Base-by-base conservation (phyloP, 2,888 invertebrate species). In the Nudaria mundana region DNA sequence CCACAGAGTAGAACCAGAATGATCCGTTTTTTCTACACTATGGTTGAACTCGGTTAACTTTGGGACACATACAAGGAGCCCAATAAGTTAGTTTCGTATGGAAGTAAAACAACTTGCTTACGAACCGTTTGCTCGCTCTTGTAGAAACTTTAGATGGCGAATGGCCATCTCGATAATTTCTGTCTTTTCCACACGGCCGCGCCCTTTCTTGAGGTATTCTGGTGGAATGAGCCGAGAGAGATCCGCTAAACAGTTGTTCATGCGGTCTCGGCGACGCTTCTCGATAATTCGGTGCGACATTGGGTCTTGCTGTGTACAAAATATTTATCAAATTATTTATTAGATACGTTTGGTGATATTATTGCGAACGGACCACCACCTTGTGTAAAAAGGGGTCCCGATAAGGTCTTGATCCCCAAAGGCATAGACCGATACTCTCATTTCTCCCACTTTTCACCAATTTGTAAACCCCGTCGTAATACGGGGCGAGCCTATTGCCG, bases 151-250 rank as follows among this genome's bases (percentile, higher is more conserved):
- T 86, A 98, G 93, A 69, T 98, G 97, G 40, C 96, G 93, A 51
- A 98, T 98, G 26, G 98, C 98, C 97, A 98, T 97, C 85, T 98
- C 98, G 43, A 98, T 98, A 46, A 98, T 98, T 88, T 98, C 98
- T 0, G 98, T 98, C 86, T 98, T 98, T 78, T 98, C 98, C 32
- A 98, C 96, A 26, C 98, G 91, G 10, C 98, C 98, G 37, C 98
- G 92, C 5, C 98, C 98, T 81, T 98, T 98, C 81, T 98, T 97
- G 68, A 97, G 90, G 76, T 97, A 98, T 66, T 96, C 95, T 1
- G 96, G 93, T 0, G 98, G 98, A 48, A 98, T 97, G 36, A 98
- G 92, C 24, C 97, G 92, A 37, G 97, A 97, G 18, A 98, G 91
- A 78, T 98, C 97, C 0, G 97, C 97, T 43, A 98, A 87, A 73